Conservation (phyloP, 2,888 invertebrate genomes). For the Eilema caniola region DNA sequence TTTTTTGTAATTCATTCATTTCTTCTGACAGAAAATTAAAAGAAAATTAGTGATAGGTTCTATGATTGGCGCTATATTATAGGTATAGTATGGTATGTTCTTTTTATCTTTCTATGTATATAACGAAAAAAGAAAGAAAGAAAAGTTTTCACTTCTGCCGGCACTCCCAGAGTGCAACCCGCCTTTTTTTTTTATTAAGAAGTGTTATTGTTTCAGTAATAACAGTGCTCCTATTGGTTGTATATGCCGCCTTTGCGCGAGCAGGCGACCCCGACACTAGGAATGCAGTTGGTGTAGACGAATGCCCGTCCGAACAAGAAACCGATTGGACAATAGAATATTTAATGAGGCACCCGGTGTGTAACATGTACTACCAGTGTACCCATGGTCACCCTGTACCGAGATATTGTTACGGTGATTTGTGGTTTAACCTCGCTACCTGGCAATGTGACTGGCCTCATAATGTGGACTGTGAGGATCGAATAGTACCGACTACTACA, state of each 20-base stretch:
- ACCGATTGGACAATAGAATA: slow-evolving; percentile 13
- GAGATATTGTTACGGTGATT: slow-evolving; percentile 81
- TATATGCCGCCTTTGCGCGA: slow-evolving; percentile 8
- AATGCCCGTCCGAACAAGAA: slow-evolving; percentile 17
- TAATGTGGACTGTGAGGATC: slow-evolving; percentile 84
- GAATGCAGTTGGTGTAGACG: background rate
- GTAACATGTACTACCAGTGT: slow-evolving; percentile 78
- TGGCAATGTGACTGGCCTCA: slow-evolving; percentile 85
- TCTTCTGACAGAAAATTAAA: too few species aligned
- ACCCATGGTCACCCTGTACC: slow-evolving; percentile 86
- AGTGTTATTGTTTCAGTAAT: slow-evolving; percentile 11
- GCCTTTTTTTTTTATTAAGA: background rate
- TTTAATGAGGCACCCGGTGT: slow-evolving; percentile 40
- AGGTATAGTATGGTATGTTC: too few species aligned
- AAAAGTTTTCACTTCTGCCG: too few species aligned
- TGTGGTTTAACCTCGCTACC: slow-evolving; percentile 81
- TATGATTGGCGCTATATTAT: too few species aligned
- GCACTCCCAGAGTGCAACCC: too few species aligned
- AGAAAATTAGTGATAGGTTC: too few species aligned
- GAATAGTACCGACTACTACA: slow-evolving; percentile 17
- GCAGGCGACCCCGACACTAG: background rate
- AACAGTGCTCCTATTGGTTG: slow-evolving; percentile 5
- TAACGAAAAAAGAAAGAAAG: too few species aligned
- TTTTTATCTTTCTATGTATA: too few species aligned
- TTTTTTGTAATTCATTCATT: too few species aligned